Conservation (phyloP, 2,797 vertebrate species). For the Cetoscarus ocellatus region DNA sequence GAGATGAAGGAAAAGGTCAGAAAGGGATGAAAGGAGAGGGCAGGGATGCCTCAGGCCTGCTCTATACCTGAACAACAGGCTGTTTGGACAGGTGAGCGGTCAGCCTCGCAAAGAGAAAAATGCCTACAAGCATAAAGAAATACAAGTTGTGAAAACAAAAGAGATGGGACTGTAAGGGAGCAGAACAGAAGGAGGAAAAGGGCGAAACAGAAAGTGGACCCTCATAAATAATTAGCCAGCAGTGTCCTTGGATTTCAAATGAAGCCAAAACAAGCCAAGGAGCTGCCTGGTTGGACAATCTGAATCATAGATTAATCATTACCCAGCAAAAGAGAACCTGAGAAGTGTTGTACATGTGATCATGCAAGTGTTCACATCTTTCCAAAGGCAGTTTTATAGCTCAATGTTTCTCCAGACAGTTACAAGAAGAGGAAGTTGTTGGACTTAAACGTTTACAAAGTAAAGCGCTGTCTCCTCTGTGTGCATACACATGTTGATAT, state of each 20-base stretch:
- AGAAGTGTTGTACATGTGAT: no score
- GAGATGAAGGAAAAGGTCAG: conserved; percentile 14
- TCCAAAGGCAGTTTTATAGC: background rate
- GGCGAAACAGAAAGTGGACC: conserved; percentile 54
- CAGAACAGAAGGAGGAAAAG: conserved; percentile 14
- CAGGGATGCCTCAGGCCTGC: conserved; percentile 4
- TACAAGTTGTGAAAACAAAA: background rate
- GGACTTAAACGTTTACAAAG: conserved; percentile 38
- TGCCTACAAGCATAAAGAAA: background rate
- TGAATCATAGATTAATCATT: conserved; percentile 44
- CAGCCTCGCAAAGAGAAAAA: background rate
- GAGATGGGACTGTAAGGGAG: background rate
- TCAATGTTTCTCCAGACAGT: conserved; percentile 12
- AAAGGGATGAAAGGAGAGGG: conserved; percentile 20
- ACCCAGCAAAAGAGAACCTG: conserved; percentile 37
- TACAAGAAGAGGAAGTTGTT: conserved; percentile 10
- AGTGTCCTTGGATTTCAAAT: conserved; percentile 49
- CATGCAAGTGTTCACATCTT: no score
- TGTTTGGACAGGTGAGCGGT: conserved; percentile 47
- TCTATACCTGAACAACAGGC: conserved; percentile 27
- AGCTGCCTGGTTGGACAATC: conserved; percentile 18
- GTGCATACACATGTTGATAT: conserved; percentile 41
- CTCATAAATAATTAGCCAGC: conserved; percentile 65
- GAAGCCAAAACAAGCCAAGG: conserved; percentile 35
- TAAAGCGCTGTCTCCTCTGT: conserved; percentile 20